Percentiles rank a stretch among this genome's conserved stretches.
Conservation (phyloP, 2,888 invertebrate species). For the Pammene fasciana region DNA sequence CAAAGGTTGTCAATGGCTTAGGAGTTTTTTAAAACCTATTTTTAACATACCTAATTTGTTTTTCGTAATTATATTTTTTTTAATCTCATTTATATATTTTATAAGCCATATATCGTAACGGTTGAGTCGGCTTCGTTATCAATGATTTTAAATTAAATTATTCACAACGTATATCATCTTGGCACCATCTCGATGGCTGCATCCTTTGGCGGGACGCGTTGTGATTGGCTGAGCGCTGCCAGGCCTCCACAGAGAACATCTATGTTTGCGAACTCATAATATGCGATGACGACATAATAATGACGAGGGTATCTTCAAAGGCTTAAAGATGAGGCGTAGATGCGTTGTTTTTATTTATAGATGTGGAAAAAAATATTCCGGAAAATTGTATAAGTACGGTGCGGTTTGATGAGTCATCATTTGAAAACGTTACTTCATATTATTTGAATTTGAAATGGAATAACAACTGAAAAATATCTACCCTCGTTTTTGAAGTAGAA, state of each 20-base stretch:
- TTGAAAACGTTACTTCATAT: constrained; percentile 15
- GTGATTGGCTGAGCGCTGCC: constrained; percentile 63
- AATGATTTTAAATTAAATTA: background rate
- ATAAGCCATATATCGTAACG: too few species aligned
- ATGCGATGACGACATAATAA: background rate
- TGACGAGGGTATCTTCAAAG: constrained; percentile 1
- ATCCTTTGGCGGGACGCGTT: constrained; percentile 53
- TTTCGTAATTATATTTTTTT: too few species aligned
- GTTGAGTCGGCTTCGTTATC: background rate
- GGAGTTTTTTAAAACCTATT: too few species aligned
- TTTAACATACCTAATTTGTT: too few species aligned
- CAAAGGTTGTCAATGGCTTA: too few species aligned
- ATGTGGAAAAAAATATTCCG: background rate
- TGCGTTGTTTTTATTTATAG: background rate
- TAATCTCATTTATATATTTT: too few species aligned
- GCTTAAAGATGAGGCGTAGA: background rate
- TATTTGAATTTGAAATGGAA: constrained; percentile 26
- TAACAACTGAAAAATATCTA: constrained; percentile 44
- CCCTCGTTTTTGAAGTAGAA: constrained; percentile 48
- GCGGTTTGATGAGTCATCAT: background rate
- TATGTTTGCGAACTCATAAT: constrained; percentile 19
- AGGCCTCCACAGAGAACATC: constrained; percentile 53
- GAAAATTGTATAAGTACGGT: background rate
- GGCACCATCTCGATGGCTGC: constrained; percentile 59
- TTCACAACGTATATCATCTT: constrained; percentile 34